phyloP scores from a whole-genome alignment of 2,888 invertebrate species.

The Choreutis nemorana region DNA sequence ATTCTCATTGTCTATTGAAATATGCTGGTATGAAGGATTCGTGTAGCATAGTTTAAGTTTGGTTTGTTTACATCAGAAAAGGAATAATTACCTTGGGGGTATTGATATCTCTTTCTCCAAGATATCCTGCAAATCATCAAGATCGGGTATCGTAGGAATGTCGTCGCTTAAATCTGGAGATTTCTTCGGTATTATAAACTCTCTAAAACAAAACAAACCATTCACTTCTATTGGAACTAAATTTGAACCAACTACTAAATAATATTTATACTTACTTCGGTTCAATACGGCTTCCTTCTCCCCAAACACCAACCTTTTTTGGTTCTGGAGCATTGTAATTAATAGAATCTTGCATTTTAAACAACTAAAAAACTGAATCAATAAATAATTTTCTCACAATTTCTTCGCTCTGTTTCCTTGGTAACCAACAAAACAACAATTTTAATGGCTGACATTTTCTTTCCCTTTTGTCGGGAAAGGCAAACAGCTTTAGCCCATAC shows the following conservation, averaged over 20 bases:
- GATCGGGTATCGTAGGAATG: slow-evolving; percentile 58
- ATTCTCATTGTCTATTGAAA: too few relatives aligned
- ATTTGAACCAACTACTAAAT: background rate
- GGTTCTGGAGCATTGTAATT: slow-evolving; percentile 40
- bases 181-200: slow-evolving; percentile 48
- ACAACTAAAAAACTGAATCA: slow-evolving; percentile 2
- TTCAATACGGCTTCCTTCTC: slow-evolving; percentile 50
- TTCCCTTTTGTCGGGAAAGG: too few relatives aligned
- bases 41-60: too few relatives aligned
- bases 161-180: slow-evolving; percentile 50
- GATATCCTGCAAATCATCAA: slow-evolving; percentile 55
- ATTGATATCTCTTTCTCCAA: slow-evolving; percentile 49
- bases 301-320: slow-evolving; percentile 54
- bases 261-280: slow-evolving; percentile 33
- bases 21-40: too few relatives aligned
- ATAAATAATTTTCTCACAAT: too few relatives aligned
- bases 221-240: background rate
- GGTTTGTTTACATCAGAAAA: too few relatives aligned
- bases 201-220: slow-evolving; percentile 26
- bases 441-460: background rate
- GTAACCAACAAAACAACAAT: too few relatives aligned
- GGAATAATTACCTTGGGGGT: slow-evolving; percentile 38
- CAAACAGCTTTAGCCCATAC: too few relatives aligned
- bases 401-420: too few relatives aligned
- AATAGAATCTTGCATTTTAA: slow-evolving; percentile 32